Conservation (phyloP, 2,797 vertebrate genomes). For the Falco concolor region DNA sequence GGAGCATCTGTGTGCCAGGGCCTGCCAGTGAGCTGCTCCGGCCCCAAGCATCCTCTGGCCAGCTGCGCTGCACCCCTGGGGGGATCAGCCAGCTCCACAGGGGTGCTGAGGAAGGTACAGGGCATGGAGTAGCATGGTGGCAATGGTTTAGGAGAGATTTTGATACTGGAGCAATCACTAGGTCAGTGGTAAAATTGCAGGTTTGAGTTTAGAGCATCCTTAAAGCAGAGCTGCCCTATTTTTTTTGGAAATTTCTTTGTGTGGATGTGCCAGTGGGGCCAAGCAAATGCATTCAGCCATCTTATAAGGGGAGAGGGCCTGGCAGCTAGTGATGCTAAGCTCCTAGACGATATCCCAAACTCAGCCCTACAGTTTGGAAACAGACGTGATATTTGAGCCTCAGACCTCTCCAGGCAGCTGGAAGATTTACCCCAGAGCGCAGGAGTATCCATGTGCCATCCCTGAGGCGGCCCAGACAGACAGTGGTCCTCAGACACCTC, state of each 20-base stretch:
- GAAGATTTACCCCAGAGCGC: background rate
- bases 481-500: rapidly evolving
- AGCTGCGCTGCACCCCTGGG: rapidly evolving
- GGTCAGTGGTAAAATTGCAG: background rate
- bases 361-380: background rate
- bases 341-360: background rate
- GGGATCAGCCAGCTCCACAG: background rate
- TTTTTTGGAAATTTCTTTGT: background rate
- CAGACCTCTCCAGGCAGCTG: background rate
- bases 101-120: background rate
- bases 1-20: background rate
- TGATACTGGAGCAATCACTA: rapidly evolving
- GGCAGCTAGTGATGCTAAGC: background rate
- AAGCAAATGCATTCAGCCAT: rapidly evolving
- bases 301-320: background rate
- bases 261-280: background rate
- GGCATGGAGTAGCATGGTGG: background rate
- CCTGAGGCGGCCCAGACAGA: background rate
- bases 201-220: background rate
- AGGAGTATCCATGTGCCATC: background rate
- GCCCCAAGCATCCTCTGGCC: rapidly evolving
- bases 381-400: background rate
- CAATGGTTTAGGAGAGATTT: background rate
- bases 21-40: background rate
- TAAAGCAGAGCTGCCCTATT: background rate